Evolutionary conservation across 2,797 vertebrate genomes (phyloP), one percentile per base, ranked within the genome.

Genomic region (Gallinago nigripennis): DNA sequence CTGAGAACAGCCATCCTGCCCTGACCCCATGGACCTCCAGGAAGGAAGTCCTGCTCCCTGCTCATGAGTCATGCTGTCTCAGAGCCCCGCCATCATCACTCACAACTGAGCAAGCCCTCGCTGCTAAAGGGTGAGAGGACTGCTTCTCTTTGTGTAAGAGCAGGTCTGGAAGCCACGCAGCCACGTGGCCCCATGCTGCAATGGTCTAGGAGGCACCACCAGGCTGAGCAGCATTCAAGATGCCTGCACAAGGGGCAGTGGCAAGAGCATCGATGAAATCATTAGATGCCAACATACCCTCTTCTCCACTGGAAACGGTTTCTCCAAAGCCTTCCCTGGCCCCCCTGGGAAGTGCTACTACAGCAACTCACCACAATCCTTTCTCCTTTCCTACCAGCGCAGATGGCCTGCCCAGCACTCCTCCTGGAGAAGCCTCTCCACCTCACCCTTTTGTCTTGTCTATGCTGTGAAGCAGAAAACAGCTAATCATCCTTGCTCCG

Each of bases 401-500:
- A 94, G 95, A 95, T 92, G 93, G 96, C 54, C 88, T 43, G 85
- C 94, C 72, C 95, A 94, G 96, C 96, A 86, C 80, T 91, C 73
- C 83, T 88, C 86, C 86, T 66, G 63, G 50, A 95, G 54, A 54
- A 84, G 86, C 90, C 88, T 90, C 53, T 86, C 94, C 77, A 81
- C 58, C 82, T 60, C 86, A 76, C 17, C 70, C 77, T 90, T 94
- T 85, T 94, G 90, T 93, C 73, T 94, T 19, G 1, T 45, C 70
- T 65, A 53, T 2, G 4, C 25, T 5, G 30, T 0, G 0, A 72
- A 86, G 75, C 65, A 50, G 69, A 81, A 83, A 76, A 75, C 81
- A 93, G 86, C 39, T 66, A 41, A 82, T 79, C 78, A 54, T 41
- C 60, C 45, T 75, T 51, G 86, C 78, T 60, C 70, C 3, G 3